Conservation (phyloP, 2,797 vertebrate species). For the Trachops cirrhosus region DNA sequence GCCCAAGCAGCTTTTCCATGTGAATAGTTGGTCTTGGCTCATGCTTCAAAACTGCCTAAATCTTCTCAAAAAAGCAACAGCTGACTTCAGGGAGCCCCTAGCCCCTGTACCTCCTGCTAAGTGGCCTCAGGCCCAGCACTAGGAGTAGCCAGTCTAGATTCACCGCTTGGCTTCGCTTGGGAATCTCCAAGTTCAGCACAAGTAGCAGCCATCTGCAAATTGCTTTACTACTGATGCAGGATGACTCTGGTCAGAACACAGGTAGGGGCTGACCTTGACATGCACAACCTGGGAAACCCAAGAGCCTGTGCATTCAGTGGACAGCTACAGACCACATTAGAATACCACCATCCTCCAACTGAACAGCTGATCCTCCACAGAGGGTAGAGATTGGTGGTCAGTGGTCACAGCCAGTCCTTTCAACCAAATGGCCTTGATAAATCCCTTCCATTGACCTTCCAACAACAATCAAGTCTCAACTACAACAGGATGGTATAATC, state of each 20-base stretch:
- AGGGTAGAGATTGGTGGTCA: too few relatives aligned
- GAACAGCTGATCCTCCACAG: too few relatives aligned
- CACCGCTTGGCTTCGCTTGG: background rate
- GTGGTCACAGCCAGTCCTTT: background rate
- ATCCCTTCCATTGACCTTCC: background rate
- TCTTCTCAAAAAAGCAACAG: background rate
- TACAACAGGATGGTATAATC: background rate
- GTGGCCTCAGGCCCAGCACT: background rate
- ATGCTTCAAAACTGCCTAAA: background rate
- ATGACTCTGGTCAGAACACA: too few relatives aligned
- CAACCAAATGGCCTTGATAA: background rate
- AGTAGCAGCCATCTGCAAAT: background rate
- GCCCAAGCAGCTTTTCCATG: background rate
- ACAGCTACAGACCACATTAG: too few relatives aligned
- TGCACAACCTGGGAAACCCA: too few relatives aligned
- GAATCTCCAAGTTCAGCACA: background rate
- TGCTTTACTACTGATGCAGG: too few relatives aligned
- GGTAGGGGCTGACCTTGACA: too few relatives aligned
- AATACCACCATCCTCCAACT: too few relatives aligned
- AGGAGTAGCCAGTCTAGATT: background rate
- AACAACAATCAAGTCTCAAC: background rate
- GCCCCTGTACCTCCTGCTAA: background rate
- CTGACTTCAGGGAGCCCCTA: background rate
- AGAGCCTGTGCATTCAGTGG: too few relatives aligned
- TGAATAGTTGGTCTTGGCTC: background rate